These are phyloP conservation scores for sheep (Ovis aries) DNA, from an alignment of 2,113 vertebrate genomes.

Conservation along the genomic window ARS-UI_Ramb_v3.0 NC_056056.1:159805001-159805500, in stretches of 20 bases:
- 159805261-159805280: background rate
- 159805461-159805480: background rate
- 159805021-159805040: background rate
- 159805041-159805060: background rate
- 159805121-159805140: no score
- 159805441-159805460: background rate
- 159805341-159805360: background rate
- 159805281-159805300: background rate
- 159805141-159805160: no score
- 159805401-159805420: background rate
- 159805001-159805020: background rate
- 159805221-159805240: background rate
- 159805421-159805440: background rate
- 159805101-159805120: no score
- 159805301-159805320: background rate
- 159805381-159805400: background rate
- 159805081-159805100: background rate
- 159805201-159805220: background rate
- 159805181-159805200: no score
- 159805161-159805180: no score
- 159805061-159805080: background rate
- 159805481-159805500: background rate
- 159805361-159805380: background rate
- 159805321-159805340: background rate
- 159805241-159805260: background rate